Percentiles rank a stretch among this genome's conserved stretches.
phyloP scores from a whole-genome alignment of 2,888 invertebrate genomes.

The Hetaerina titia region DNA sequence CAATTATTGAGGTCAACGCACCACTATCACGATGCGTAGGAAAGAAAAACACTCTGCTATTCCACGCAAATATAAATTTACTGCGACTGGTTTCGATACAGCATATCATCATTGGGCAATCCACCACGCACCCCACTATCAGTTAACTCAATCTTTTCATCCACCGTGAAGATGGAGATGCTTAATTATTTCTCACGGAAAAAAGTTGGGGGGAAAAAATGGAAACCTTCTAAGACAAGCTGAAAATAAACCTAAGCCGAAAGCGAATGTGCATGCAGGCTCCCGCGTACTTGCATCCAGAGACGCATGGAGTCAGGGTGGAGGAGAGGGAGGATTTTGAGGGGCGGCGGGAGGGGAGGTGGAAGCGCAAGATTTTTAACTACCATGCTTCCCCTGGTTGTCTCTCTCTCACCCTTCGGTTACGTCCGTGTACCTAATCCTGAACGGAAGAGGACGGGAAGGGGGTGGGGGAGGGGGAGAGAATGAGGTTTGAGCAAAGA shows the following conservation, averaged over 20 bases:
- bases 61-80: too few species aligned
- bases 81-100: too few species aligned
- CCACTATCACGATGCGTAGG: too few species aligned
- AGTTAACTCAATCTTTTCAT: background rate
- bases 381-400: background rate
- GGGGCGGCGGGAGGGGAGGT: background rate
- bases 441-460: background rate
- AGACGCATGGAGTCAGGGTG: background rate
- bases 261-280: background rate
- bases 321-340: background rate
- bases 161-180: background rate
- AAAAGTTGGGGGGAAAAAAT: background rate
- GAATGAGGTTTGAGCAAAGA: slow-evolving; percentile 15
- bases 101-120: too few species aligned
- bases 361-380: background rate
- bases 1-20: too few species aligned
- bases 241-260: background rate
- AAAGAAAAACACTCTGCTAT: too few species aligned
- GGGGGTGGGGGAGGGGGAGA: background rate
- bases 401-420: background rate
- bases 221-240: background rate
- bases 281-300: background rate
- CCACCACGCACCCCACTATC: background rate
- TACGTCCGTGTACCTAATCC: slow-evolving; percentile 22
- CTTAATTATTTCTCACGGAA: background rate